Evolutionary conservation across 2,113 vertebrate species (phyloP).

Genomic region (Nothocercus julius): DNA sequence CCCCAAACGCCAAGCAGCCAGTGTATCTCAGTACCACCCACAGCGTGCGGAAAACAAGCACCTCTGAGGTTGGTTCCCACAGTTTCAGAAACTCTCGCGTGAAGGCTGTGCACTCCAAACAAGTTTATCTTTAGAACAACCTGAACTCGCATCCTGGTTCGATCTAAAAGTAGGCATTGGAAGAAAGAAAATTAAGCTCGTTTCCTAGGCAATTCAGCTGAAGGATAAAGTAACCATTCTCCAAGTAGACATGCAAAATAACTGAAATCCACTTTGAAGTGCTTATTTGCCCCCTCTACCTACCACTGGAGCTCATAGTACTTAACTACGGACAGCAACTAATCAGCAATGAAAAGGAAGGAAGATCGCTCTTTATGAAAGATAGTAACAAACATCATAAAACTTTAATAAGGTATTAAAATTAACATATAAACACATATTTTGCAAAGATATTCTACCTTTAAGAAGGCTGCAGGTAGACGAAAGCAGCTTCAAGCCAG

Average conservation of each 20-base stretch:
- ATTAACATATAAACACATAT: background rate
- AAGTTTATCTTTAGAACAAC: background rate
- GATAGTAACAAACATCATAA: background rate
- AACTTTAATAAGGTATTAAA: background rate
- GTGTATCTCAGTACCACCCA: no score
- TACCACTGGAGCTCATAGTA: background rate
- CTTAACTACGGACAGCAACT: fast-evolving
- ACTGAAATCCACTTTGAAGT: background rate
- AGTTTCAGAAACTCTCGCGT: background rate
- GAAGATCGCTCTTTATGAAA: background rate
- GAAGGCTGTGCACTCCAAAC: background rate
- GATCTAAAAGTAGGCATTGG: background rate
- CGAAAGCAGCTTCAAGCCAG: background rate
- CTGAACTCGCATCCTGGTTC: background rate
- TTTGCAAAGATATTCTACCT: background rate
- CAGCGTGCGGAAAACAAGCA: background rate
- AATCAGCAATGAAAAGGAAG: background rate
- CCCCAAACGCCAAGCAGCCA: background rate
- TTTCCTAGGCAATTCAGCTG: background rate
- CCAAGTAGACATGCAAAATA: background rate
- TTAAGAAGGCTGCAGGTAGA: background rate
- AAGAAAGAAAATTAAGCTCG: background rate
- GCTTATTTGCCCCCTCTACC: background rate
- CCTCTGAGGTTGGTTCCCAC: background rate
- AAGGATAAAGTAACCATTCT: background rate